Conservation (phyloP, 2,888 invertebrate species). For the Melipona beecheii region DNA sequence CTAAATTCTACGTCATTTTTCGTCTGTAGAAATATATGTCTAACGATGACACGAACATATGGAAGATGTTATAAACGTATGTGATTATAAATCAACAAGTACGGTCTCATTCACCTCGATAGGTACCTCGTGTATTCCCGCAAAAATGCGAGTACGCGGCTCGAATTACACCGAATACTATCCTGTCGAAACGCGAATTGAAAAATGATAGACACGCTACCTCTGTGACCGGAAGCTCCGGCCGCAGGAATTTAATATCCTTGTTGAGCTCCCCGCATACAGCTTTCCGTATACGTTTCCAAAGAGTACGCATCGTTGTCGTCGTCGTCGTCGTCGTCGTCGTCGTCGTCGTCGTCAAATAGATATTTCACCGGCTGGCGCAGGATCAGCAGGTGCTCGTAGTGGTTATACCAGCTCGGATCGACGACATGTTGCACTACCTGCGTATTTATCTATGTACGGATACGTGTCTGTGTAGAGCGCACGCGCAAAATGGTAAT, state of each 20-base stretch:
- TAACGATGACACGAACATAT: background rate
- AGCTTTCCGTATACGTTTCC: conserved; percentile 33
- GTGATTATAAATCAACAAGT: background rate
- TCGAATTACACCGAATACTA: conserved; percentile 32
- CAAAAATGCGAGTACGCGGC: conserved; percentile 29
- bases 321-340: conserved; percentile 55
- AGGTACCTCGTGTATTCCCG: background rate
- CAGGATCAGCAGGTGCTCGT: conserved; percentile 73
- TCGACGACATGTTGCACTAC: background rate
- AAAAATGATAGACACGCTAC: conserved; percentile 52
- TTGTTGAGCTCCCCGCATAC: conserved; percentile 29
- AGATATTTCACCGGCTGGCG: conserved; percentile 70
- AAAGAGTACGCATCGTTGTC: conserved; percentile 39
- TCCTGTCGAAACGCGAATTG: conserved; percentile 39
- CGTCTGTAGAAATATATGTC: no score
- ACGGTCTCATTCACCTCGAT: background rate
- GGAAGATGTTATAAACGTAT: background rate
- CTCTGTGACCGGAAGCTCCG: conserved; percentile 32
- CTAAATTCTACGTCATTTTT: no score
- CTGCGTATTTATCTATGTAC: background rate
- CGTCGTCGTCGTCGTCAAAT: conserved; percentile 74
- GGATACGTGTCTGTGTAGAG: background rate
- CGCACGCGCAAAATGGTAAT: conserved; percentile 65
- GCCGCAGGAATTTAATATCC: conserved; percentile 68
- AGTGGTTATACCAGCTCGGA: conserved; percentile 4